phyloP scores from a whole-genome alignment of 1,140 invertebrate genomes.

The Acromyrmex charruanus region DNA sequence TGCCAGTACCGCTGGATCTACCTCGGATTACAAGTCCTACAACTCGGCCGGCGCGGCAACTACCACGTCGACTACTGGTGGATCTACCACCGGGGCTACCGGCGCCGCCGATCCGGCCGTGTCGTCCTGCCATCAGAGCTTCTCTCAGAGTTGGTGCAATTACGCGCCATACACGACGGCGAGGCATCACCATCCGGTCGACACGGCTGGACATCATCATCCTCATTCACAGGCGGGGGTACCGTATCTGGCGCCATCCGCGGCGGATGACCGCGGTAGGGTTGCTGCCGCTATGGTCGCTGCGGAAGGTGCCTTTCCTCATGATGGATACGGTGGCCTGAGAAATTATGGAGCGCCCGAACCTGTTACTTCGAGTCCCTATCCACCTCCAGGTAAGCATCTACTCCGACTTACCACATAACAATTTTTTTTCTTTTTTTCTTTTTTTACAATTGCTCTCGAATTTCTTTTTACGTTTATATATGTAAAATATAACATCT shows the following conservation, averaged over 20 bases:
- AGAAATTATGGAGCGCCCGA: constrained; percentile 92
- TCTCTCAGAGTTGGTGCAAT: constrained; percentile 91
- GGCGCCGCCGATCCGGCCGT: constrained; percentile 87
- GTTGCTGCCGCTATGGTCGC: constrained; percentile 88
- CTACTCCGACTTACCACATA: constrained; percentile 69
- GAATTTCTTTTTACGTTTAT: background rate
- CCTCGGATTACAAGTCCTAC: constrained; percentile 89
- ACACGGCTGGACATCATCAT: constrained; percentile 88
- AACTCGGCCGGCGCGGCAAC: constrained; percentile 85
- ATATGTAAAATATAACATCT: background rate
- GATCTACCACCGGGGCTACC: constrained; percentile 87
- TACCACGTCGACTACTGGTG: constrained; percentile 88
- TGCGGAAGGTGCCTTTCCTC: constrained; percentile 91
- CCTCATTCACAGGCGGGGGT: constrained; percentile 85
- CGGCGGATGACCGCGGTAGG: constrained; percentile 89
- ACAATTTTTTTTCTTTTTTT: background rate
- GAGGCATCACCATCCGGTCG: constrained; percentile 87
- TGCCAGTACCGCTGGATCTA: constrained; percentile 85
- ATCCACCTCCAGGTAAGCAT: constrained; percentile 92
- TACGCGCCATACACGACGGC: constrained; percentile 90
- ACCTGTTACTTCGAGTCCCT: constrained; percentile 92
- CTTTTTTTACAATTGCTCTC: background rate
- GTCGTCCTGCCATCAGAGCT: constrained; percentile 90
- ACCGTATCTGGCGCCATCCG: constrained; percentile 89
- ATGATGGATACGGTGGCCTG: constrained; percentile 91